Base-by-base conservation (phyloP, 2,888 invertebrate genomes). In the Dasysyrphus tricinctus region DNA sequence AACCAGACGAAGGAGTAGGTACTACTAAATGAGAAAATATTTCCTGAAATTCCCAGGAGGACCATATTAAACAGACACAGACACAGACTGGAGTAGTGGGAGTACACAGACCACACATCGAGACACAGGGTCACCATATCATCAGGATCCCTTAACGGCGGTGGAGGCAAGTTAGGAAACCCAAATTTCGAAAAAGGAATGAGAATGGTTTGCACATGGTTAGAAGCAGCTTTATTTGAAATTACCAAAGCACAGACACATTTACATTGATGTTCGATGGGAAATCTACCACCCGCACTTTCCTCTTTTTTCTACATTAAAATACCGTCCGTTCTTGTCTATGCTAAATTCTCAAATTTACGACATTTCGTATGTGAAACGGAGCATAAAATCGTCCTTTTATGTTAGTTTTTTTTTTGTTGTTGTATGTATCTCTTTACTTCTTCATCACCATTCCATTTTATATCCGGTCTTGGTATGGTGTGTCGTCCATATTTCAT, bases 301-400 rank as follows among this genome's bases (percentile, higher is more conserved):
- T 5, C 37, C 34, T 11, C 42, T n/a, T n/a, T 16, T 56, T 29
- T 51, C 14, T 47, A 56, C 57, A 61, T 72, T 49, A 39, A 61
- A 75, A 56, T 77, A 77, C 80, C 42, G 24, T 42, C 42, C 61
- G 61, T 61, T 8, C 16, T 57, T 39, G 24, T 81, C 78, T 65
- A 81, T 79, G 69, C 37, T 86, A 86, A 82, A 86, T 86, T 86
- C 79, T 59, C 75, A 86, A 86, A 86, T 86, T 86, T 86, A 86
- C 81, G 78, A 74, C 79, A 76, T 86, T 82, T 82, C 86, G 59
- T 72, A 82, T 82, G 82, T 82, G 86, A 79, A 86, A 78, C 82
- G 65, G 54, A 86, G 82, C 86, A 79, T 78, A 67, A 86, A 86
- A 86, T 86, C 82, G 82, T 86, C 82, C 82, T 82, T 80, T 82